These are phyloP conservation scores for Trypoxylus dichotomus DNA, from an alignment of 1,140 invertebrate species.

Conservation along the genomic window DNA sequence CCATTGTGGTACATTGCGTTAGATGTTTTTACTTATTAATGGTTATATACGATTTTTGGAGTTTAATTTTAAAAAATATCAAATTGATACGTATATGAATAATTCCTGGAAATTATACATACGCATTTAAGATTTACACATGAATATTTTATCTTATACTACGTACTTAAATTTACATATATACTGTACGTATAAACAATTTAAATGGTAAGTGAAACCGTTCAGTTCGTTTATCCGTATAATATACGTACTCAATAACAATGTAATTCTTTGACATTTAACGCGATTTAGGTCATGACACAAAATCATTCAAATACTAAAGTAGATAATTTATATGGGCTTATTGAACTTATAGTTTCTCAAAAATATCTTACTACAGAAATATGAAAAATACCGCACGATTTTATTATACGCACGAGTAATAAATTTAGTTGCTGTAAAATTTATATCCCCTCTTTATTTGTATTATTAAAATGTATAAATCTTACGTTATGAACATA, in stretches of 20 bases:
- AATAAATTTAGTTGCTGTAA: neutral
- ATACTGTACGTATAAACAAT: neutral
- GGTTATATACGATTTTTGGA: too few species aligned
- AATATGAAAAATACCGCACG: neutral
- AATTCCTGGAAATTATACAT: too few species aligned
- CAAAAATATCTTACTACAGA: neutral
- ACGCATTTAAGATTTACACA: too few species aligned
- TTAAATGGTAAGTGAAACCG: neutral
- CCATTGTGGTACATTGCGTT: too few species aligned
- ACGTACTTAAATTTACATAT: too few species aligned
- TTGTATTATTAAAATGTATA: neutral
- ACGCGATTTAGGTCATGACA: slow-evolving; percentile 9
- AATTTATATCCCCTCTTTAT: neutral
- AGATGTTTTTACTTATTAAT: too few species aligned
- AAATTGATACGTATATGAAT: too few species aligned
- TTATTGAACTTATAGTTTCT: neutral
- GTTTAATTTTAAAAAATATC: too few species aligned
- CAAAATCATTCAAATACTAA: slow-evolving; percentile 1
- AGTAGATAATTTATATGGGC: slow-evolving; percentile 1
- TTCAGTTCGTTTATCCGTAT: neutral
- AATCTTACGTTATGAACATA: neutral
- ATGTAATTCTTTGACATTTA: slow-evolving; percentile 19
- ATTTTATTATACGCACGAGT: neutral
- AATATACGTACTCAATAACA: neutral
- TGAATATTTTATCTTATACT: too few species aligned